Conservation (phyloP, 2,888 invertebrate genomes). For the Xestia c-nigrum region DNA sequence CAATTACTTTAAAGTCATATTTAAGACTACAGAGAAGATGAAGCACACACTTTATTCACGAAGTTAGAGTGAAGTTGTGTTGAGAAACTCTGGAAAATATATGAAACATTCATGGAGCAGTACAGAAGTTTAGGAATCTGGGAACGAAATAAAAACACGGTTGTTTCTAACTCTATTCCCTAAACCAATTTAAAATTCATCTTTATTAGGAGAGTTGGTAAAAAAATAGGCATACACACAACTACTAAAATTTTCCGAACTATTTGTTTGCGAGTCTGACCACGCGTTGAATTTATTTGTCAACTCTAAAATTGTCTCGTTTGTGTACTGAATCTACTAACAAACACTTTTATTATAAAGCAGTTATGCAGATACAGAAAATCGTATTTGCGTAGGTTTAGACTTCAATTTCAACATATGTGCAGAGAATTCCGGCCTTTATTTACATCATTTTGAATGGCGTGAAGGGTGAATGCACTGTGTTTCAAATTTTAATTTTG, state of each 20-base stretch:
- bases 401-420: conserved; percentile 18
- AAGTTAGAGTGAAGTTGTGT: conserved; percentile 40
- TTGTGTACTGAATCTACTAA: conserved; percentile 9
- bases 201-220: background rate
- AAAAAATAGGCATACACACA: conserved; percentile 13
- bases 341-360: conserved; percentile 33
- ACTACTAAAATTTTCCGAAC: background rate
- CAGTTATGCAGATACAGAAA: conserved; percentile 26
- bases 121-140: conserved; percentile 22
- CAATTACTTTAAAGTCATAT: conserved; percentile 55
- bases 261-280: conserved; percentile 11
- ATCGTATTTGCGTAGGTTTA: conserved; percentile 32
- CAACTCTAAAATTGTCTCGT: conserved; percentile 11
- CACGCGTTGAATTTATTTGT: conserved; percentile 30
- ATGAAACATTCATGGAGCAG: conserved; percentile 45
- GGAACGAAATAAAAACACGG: conserved; percentile 30
- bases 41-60: conserved; percentile 28
- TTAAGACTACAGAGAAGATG: conserved; percentile 42
- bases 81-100: conserved; percentile 42
- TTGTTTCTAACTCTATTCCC: conserved; percentile 1
- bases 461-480: conserved; percentile 19
- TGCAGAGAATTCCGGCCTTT: conserved; percentile 18
- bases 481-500: conserved; percentile 43
- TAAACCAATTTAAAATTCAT: background rate
- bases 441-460: conserved; percentile 39